phyloP scores from a whole-genome alignment of 2,113 vertebrate species.

The Diglossa brunneiventris region DNA sequence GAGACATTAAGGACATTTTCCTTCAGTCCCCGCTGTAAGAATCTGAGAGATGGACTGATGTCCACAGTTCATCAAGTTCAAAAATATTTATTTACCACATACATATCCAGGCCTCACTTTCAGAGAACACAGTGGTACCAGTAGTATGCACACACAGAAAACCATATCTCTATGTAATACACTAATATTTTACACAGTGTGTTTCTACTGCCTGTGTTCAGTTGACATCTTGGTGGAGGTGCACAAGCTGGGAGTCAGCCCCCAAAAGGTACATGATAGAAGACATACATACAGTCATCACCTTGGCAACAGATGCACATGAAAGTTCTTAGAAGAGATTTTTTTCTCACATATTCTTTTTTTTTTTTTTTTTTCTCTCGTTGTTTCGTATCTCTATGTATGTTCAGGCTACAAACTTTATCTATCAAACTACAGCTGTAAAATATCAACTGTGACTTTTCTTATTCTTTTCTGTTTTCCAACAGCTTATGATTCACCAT shows the following conservation, averaged over 20 bases:
- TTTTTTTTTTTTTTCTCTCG: background rate
- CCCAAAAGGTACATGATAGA: background rate
- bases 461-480: background rate
- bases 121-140: background rate
- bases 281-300: background rate
- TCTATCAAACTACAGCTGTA: background rate
- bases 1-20: background rate
- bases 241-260: background rate
- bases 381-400: background rate
- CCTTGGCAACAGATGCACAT: background rate
- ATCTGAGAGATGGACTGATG: background rate
- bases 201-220: background rate
- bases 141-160: background rate
- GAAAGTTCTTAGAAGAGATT: background rate
- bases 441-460: background rate
- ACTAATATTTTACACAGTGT: background rate
- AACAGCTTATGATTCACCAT: background rate
- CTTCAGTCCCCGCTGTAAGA: background rate
- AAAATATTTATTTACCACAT: background rate
- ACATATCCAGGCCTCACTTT: background rate
- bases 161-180: background rate
- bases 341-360: background rate
- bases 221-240: background rate
- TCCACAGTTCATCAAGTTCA: background rate
- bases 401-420: background rate